Evolutionary conservation across 2,888 invertebrate species (phyloP).

Genomic region (Chesias legatella): DNA sequence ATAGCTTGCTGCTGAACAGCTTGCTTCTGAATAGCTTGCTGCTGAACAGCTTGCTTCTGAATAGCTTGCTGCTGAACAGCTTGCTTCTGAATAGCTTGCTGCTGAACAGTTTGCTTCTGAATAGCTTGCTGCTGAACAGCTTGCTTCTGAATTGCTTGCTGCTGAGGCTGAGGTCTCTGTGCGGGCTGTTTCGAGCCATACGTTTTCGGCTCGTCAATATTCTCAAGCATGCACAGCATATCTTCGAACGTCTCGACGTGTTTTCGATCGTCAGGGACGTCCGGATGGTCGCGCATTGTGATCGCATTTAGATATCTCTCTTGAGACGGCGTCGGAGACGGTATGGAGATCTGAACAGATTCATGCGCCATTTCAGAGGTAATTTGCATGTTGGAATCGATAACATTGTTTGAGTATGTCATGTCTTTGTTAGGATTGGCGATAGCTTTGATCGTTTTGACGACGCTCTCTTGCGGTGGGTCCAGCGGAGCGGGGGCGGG

Average conservation of each 20-base stretch:
- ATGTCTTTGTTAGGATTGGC: constrained; percentile 79
- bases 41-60: no score
- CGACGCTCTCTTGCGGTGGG: constrained; percentile 49
- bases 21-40: no score
- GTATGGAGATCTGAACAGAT: constrained; percentile 84
- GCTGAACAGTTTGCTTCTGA: no score
- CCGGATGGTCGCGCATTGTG: constrained; percentile 80
- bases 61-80: no score
- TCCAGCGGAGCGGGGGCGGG: constrained; percentile 16
- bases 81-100: no score
- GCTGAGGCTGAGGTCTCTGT: constrained; percentile 37
- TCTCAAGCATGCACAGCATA: constrained; percentile 85
- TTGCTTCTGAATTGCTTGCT: constrained; percentile 38
- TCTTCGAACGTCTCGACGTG: constrained; percentile 85
- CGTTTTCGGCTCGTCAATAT: constrained; percentile 56
- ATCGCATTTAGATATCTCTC: constrained; percentile 83
- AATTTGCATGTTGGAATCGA: constrained; percentile 78
- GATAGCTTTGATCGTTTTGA: constrained; percentile 78
- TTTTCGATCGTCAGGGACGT: constrained; percentile 71
- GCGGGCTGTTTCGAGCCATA: constrained; percentile 10
- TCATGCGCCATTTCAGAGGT: constrained; percentile 81
- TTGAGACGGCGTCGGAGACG: constrained; percentile 83
- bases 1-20: no score
- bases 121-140: no score
- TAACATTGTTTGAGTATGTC: constrained; percentile 44